Evolutionary conservation across 2,797 vertebrate genomes (phyloP).

Genomic region (Varecia variegata): DNA sequence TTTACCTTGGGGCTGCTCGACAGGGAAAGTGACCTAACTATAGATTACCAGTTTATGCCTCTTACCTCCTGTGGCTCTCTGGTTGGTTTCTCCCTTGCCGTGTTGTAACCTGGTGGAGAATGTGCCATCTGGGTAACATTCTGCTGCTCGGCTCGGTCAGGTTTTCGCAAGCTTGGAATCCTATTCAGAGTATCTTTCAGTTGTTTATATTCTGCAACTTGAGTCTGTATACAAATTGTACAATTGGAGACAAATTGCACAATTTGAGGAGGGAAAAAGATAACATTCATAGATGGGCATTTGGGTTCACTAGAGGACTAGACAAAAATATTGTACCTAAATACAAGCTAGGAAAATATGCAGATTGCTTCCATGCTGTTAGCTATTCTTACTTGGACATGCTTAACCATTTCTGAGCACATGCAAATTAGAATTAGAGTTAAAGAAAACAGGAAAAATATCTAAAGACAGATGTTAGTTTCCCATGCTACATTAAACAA

Average conservation of each 20-base stretch:
- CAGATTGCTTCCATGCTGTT: conserved; percentile 56
- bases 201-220: conserved; percentile 94
- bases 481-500: conserved; percentile 72
- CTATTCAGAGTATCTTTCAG: conserved; percentile 91
- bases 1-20: not conserved
- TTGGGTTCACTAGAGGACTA: not conserved
- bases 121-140: conserved; percentile 57
- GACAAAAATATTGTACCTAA: not conserved
- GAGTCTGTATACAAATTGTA: conserved; percentile 85
- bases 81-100: not conserved
- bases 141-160: conserved; percentile 63
- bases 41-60: accelerated
- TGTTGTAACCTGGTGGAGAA: conserved; percentile 38
- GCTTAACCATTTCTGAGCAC: conserved; percentile 74
- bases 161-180: conserved; percentile 83
- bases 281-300: not conserved
- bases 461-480: conserved; percentile 76
- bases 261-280: conserved; percentile 32
- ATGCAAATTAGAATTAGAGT: conserved; percentile 80
- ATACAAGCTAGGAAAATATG: conserved; percentile 32
- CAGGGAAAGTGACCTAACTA: not conserved
- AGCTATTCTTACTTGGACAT: conserved; percentile 58
- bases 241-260: conserved; percentile 67
- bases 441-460: conserved; percentile 56
- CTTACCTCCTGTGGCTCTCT: conserved; percentile 77